Conservation (phyloP, 2,888 invertebrate genomes). For the Oscheius onirici region DNA sequence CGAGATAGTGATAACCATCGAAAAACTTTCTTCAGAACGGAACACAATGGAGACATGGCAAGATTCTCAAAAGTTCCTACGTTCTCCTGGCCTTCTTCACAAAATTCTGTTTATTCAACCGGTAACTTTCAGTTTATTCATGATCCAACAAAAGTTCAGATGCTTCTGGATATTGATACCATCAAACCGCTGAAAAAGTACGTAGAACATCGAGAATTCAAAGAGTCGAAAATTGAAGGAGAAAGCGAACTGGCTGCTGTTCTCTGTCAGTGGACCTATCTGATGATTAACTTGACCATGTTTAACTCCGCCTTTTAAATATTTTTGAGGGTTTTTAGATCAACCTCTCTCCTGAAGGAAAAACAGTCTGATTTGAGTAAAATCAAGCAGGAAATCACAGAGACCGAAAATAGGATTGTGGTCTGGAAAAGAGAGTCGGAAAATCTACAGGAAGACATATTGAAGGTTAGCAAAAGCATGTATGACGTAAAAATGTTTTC, state of each 20-base stretch:
- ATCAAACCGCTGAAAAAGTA: conserved; percentile 35
- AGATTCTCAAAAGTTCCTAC: conserved; percentile 44
- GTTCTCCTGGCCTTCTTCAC: neutral
- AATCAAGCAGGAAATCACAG: conserved; percentile 1
- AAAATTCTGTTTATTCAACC: conserved; percentile 1
- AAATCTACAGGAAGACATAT: neutral
- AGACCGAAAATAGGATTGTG: conserved; percentile 1
- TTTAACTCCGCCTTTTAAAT: neutral
- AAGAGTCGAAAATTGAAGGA: conserved; percentile 36
- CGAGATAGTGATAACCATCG: too few relatives aligned
- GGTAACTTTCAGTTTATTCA: neutral
- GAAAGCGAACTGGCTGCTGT: conserved; percentile 44
- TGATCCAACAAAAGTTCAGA: neutral
- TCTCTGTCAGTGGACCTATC: conserved; percentile 41
- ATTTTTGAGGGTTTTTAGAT: conserved; percentile 1
- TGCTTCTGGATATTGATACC: conserved; percentile 2
- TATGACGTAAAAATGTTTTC: conserved; percentile 3
- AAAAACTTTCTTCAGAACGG: conserved; percentile 41
- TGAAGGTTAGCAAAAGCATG: neutral
- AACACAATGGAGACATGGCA: conserved; percentile 57
- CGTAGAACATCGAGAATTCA: conserved; percentile 47
- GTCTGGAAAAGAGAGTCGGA: conserved; percentile 15
- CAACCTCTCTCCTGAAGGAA: conserved; percentile 7
- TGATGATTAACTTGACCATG: conserved; percentile 15
- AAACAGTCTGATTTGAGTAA: neutral